A percentile compares a stretch with the other conserved stretches of the same genome.
phyloP scores from a whole-genome alignment of 92 coral and sea anemone genomes.

The Phenganax stokvisi region DNA sequence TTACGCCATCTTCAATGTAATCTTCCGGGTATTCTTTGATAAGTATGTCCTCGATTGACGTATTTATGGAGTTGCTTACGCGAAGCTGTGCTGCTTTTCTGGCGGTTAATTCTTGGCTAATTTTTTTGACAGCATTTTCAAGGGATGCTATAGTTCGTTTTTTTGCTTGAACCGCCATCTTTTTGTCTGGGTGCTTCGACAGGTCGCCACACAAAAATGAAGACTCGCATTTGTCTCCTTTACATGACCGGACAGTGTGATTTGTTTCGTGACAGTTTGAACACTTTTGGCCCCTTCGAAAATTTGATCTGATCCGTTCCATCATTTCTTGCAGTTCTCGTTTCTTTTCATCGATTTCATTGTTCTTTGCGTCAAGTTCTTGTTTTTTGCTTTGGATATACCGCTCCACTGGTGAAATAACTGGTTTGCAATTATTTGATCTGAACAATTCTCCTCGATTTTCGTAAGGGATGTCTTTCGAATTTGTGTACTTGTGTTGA shows the following conservation, averaged over 20 bases:
- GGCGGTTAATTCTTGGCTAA: conserved; percentile 33
- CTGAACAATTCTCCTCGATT: not conserved
- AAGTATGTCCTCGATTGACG: conserved; percentile 37
- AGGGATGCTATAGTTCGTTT: no score
- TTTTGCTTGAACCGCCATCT: no score
- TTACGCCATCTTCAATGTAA: conserved; percentile 20
- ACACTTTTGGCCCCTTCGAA: conserved; percentile 15
- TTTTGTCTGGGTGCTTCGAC: no score
- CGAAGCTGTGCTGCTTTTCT: conserved; percentile 35
- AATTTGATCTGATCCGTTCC: conserved; percentile 2
- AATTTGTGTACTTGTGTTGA: not conserved
- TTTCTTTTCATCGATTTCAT: conserved; percentile 20
- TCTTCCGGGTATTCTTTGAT: conserved; percentile 42
- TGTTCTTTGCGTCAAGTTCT: conserved; percentile 19
- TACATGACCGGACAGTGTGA: conserved; percentile 49
- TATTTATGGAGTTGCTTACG: conserved; percentile 34
- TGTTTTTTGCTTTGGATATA: conserved; percentile 28
- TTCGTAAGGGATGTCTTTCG: not conserved
- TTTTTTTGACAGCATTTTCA: no score
- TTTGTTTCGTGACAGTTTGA: conserved; percentile 49
- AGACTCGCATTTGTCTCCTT: not conserved
- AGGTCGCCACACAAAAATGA: no score
- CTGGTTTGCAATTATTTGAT: not conserved
- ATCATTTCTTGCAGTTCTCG: conserved; percentile 11
- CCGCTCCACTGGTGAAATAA: conserved; percentile 30